Percentiles rank a stretch among this genome's conserved stretches.
Conservation (phyloP, 92 coral and sea anemone species). For the Epizoanthus rinbou region DNA sequence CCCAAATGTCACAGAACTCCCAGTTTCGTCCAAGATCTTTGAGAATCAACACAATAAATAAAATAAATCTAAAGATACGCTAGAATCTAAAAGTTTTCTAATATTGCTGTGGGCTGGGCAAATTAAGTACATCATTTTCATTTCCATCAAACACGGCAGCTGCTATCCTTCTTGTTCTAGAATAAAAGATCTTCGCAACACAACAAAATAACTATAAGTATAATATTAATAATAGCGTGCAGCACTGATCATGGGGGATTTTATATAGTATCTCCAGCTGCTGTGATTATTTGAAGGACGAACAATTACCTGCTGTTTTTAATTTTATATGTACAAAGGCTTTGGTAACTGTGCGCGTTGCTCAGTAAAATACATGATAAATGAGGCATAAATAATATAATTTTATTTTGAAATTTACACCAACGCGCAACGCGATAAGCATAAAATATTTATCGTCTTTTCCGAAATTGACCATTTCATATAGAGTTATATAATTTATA, state of each 20-base stretch:
- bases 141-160: no score
- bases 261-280: neutral
- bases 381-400: no score
- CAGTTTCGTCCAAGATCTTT: no score
- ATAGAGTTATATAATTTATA: neutral
- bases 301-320: neutral
- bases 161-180: neutral
- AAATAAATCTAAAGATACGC: no score
- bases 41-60: no score
- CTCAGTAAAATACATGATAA: neutral
- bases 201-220: no score
- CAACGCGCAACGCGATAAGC: neutral
- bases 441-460: slow-evolving; percentile 13
- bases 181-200: no score
- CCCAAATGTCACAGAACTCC: no score
- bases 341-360: neutral
- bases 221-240: no score
- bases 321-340: neutral
- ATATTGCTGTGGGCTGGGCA: no score
- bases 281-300: neutral
- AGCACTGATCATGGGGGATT: neutral
- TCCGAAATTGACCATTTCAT: slow-evolving; percentile 7
- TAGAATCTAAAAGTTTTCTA: no score
- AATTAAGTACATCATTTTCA: no score
- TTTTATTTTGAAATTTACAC: neutral